Conservation (phyloP, 2,113 vertebrate species). For the Serilophus lunatus region DNA sequence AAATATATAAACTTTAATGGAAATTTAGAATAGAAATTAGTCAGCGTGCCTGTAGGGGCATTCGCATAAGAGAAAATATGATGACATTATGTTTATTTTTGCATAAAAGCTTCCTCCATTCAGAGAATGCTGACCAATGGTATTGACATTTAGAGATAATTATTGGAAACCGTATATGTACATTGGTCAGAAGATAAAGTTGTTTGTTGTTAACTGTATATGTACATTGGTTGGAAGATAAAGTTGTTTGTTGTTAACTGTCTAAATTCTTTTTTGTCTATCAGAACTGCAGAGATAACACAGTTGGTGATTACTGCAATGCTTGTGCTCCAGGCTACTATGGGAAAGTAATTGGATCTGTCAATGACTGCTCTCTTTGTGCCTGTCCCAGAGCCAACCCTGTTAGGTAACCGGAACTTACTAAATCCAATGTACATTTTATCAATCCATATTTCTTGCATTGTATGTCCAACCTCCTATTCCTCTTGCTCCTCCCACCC, state of each 20-base stretch:
- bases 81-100: neutral
- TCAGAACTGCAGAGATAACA: constrained; percentile 87
- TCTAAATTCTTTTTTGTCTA: constrained; percentile 5
- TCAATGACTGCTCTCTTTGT: constrained; percentile 85
- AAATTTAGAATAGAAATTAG: neutral
- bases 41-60: neutral
- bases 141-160: neutral
- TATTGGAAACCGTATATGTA: neutral
- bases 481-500: neutral
- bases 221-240: neutral
- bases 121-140: neutral
- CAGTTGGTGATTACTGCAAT: constrained; percentile 80
- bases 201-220: neutral
- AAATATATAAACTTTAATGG: neutral
- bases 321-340: constrained; percentile 85
- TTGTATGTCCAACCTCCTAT: neutral
- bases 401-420: constrained; percentile 76
- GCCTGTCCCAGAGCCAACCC: constrained; percentile 81
- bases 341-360: constrained; percentile 79
- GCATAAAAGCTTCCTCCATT: neutral
- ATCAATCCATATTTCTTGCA: neutral
- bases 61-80: neutral
- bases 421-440: neutral
- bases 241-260: neutral
- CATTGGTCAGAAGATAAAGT: neutral